Evolutionary conservation across 2,113 vertebrate species (phyloP), one percentile per base, ranked within the genome.

Genomic region (Empidonax traillii): DNA sequence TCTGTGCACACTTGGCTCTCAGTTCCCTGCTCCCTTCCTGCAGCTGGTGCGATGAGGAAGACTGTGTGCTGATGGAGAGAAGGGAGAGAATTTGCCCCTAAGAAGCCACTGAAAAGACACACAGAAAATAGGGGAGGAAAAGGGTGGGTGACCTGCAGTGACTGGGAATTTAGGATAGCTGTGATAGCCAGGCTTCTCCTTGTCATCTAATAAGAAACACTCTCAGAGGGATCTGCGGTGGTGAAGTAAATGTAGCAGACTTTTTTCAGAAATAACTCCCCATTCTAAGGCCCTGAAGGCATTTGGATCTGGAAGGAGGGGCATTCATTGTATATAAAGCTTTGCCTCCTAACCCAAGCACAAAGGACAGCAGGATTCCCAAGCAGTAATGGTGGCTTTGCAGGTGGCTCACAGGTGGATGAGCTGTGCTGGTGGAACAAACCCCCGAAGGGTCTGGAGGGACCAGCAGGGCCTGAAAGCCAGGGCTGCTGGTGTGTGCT

Each of bases 31-130:
- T 91, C 47, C 14, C 7, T 59, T 83, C 53, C 72, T 83, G 51
- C 82, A 0, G 63, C 33, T 46, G 22, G 21, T 0, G 2, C 28
- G 59, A 30, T 19, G 33, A 72, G 52, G 39, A 91, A 59, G 59
- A 41, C 0, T 0, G 1, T 14, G 24, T 1, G 2, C 33, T 41
- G 56, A 17, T 56, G 87, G 41, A 76, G 15, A 61, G 31, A 91
- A 73, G 16, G 21, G 20, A 68, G 31, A 76, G 25, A 58, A 53
- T 65, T 72, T 58, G 3, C 19, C 20, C 3, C 30, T 69, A 37
- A 46, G 55, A 77, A 83, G 33, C 4, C 51, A 13, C 3, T 46
- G 62, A 79, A 85, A 61, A 18, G 10, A 16, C 28, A 30, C 1
- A 1, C 15, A 67, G 43, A 62, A 77, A 61, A 35, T 4, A 37